phyloP scores from a whole-genome alignment of 1,140 invertebrate genomes.

The Caenorhabditis latens region DNA sequence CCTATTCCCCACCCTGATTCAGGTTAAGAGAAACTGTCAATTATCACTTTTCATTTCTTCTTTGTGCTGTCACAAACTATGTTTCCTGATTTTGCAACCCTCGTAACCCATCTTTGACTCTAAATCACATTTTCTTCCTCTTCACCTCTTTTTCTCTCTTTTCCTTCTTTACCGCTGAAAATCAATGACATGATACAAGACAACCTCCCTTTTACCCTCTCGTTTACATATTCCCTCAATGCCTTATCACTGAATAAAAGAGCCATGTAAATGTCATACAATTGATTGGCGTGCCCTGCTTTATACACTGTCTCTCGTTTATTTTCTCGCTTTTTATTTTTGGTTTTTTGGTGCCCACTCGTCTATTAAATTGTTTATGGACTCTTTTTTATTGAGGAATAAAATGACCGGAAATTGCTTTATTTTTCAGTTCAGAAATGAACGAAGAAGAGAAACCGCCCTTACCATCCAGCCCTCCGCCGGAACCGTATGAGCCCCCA shows the following conservation, averaged over 20 bases:
- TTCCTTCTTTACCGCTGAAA: conserved; percentile 33
- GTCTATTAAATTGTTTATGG: background rate
- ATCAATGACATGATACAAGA: background rate
- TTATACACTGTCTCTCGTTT: no score
- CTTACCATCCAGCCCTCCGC: conserved; percentile 10
- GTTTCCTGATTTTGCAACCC: background rate
- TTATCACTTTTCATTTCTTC: background rate
- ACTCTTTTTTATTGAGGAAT: background rate
- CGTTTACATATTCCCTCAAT: background rate
- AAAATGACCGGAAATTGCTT: no score
- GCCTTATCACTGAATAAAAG: background rate
- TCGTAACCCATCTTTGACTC: conserved; percentile 6
- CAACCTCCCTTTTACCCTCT: no score
- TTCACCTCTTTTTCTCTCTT: background rate
- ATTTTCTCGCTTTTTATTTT: background rate
- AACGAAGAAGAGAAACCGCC: conserved; percentile 2
- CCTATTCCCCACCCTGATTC: no score
- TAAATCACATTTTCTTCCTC: background rate
- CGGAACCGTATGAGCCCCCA: background rate
- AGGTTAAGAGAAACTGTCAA: no score
- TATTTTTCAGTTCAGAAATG: background rate
- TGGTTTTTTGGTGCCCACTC: conserved; percentile 4
- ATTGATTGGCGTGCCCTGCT: background rate
- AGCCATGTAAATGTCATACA: background rate
- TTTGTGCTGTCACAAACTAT: background rate